Conservation (phyloP, 2,888 invertebrate genomes). For the Tenodera sinensis region DNA sequence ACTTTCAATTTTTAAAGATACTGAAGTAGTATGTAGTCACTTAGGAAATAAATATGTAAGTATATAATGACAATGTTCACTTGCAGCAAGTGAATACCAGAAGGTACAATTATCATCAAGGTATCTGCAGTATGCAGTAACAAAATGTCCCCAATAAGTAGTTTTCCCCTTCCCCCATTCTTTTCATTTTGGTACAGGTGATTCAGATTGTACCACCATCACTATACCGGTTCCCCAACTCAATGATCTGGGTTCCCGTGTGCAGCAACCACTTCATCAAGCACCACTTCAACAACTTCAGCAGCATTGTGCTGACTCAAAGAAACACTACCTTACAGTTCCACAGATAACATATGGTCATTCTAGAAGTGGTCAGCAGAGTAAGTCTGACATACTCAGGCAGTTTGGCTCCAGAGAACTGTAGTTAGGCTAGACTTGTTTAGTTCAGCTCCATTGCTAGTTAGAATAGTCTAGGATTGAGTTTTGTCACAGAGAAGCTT, state of each 20-base stretch:
- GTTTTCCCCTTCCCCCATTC: constrained; percentile 7
- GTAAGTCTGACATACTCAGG: constrained; percentile 4
- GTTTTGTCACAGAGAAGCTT: not conserved
- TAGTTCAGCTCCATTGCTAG: constrained; percentile 4
- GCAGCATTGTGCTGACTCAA: constrained; percentile 24
- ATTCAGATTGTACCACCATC: constrained; percentile 16
- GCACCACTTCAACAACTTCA: constrained; percentile 29
- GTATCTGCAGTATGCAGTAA: not conserved
- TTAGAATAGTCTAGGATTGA: not conserved
- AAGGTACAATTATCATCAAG: not conserved
- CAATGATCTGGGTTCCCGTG: constrained; percentile 55
- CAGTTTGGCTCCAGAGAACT: not conserved
- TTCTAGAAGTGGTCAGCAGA: constrained; percentile 32
- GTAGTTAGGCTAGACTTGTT: constrained; percentile 1
- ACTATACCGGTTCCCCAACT: constrained; percentile 13
- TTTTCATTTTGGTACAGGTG: constrained; percentile 16
- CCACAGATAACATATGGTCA: constrained; percentile 34
- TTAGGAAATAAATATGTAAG: too few species aligned
- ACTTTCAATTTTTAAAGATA: too few species aligned
- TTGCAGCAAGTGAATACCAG: not conserved
- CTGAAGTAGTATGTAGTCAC: too few species aligned
- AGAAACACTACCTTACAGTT: constrained; percentile 33
- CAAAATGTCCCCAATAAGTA: not conserved
- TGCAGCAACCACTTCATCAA: constrained; percentile 45
- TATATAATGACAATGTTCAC: not conserved